Percentiles rank a stretch among this genome's conserved stretches.
Conservation (phyloP, 2,888 invertebrate species). For the Panzeria rudis region DNA sequence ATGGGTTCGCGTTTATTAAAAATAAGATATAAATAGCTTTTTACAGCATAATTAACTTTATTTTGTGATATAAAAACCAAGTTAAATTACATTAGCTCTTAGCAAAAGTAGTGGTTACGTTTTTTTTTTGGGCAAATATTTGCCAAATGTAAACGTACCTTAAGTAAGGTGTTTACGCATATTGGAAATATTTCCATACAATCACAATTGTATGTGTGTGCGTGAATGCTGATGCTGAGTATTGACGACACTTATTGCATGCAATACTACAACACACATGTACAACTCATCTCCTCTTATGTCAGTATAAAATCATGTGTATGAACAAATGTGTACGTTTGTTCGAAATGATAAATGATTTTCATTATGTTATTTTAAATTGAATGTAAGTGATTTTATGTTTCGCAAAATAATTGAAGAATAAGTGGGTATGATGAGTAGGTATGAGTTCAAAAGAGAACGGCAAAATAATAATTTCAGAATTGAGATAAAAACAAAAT, state of each 20-base stretch:
- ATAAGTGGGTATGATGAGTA: slow-evolving; percentile 41
- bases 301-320: neutral
- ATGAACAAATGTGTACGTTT: slow-evolving; percentile 11
- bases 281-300: neutral
- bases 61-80: too few relatives aligned
- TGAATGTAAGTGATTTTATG: slow-evolving; percentile 71
- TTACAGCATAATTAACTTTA: too few relatives aligned
- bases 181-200: slow-evolving; percentile 37
- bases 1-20: too few relatives aligned
- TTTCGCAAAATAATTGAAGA: slow-evolving; percentile 65
- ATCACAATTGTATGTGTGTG: neutral
- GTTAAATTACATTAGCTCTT: too few relatives aligned
- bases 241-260: slow-evolving; percentile 39
- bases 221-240: slow-evolving; percentile 21
- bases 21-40: too few relatives aligned
- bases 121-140: too few relatives aligned
- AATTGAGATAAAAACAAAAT: neutral
- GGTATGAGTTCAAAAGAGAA: slow-evolving; percentile 9
- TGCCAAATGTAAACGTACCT: too few relatives aligned
- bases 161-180: slow-evolving; percentile 32
- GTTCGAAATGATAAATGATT: slow-evolving; percentile 69
- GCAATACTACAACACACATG: slow-evolving; percentile 1
- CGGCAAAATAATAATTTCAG: neutral
- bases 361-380: slow-evolving; percentile 72
- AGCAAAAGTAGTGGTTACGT: too few relatives aligned